Conservation (phyloP, 2,888 invertebrate species). For the Nycteola revayana region DNA sequence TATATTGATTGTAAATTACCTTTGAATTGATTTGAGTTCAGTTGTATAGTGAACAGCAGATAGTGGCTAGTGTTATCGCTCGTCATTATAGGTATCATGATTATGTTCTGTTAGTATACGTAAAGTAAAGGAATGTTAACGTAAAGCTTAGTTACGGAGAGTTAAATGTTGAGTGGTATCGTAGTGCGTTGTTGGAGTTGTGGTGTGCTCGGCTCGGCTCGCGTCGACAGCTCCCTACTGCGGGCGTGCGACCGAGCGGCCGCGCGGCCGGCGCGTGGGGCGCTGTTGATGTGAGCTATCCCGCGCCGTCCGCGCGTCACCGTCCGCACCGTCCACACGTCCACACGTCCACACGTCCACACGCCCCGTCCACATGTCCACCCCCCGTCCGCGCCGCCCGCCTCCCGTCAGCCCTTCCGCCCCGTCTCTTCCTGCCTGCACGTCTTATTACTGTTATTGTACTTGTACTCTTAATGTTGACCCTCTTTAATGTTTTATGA, state of each 20-base stretch:
- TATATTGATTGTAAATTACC: constrained; percentile 76
- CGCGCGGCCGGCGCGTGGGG: constrained; percentile 38
- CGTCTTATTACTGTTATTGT: constrained; percentile 72
- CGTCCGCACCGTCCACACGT: constrained; percentile 30
- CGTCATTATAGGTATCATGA: constrained; percentile 78
- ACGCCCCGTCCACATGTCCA: too few relatives aligned
- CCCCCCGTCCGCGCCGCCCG: constrained; percentile 47
- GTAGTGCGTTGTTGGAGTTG: constrained; percentile 78
- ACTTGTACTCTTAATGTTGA: constrained; percentile 74
- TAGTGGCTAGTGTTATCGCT: constrained; percentile 81
- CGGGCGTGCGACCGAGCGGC: constrained; percentile 39
- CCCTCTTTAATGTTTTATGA: constrained; percentile 77
- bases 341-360: too few relatives aligned
- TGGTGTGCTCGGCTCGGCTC: constrained; percentile 56
- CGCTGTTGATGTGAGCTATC: constrained; percentile 51
- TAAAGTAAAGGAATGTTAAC: constrained; percentile 73
- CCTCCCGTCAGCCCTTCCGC: constrained; percentile 45
- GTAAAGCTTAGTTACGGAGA: constrained; percentile 78
- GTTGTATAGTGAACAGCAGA: constrained; percentile 80
- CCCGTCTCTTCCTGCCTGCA: constrained; percentile 68
- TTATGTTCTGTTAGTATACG: constrained; percentile 79
- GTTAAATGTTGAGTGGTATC: constrained; percentile 80
- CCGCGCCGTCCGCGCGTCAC: constrained; percentile 34
- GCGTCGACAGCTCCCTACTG: constrained; percentile 65
- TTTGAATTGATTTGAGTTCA: constrained; percentile 76